Evolutionary conservation across 2,113 vertebrate genomes (phyloP), one percentile per base, ranked within the genome.

Genomic region (Poeciliopsis retropinna): DNA sequence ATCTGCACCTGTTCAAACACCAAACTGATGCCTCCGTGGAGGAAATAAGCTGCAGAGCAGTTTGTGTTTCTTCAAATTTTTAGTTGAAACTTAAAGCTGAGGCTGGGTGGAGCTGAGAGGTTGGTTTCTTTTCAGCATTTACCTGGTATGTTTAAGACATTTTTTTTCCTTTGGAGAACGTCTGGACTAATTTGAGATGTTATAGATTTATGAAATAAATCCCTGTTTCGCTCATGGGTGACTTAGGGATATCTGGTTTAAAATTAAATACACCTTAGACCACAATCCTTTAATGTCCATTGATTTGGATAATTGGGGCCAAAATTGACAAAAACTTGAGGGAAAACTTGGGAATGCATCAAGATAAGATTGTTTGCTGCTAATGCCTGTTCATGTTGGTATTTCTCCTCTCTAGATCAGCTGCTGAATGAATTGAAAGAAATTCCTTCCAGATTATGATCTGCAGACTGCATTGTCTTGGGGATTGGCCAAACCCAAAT

Each of bases 1-100:
- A 92, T 92, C 87, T 71, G 84, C 94, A 94, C 92, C 93, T 94
- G 93, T 91, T 84, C 86, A 94, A 94, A 94, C 89, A 94, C 57
- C 1, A 64, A 71, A 78, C 60, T 70, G 73, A 80, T 41, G 67
- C 89, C 27, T 73, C 19, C 12, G 76, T 10, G 51, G 75, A 64
- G 71, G 73, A 37, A 75, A 47, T 62, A 6, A 67, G 60, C 47
- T 25, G 69, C 39, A 72, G 57, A 70, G 51, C 34, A 3, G 51
- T 70, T 60, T 47, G 12, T 65, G 32, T 78, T 71, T 72, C 28
- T 81, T 75, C 47, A 62, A 70, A 67, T 28, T 28, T 67, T 12
- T 1, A 28, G 41, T 64, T 47, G 19, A 69, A 60, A 64, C 64
- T 44, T 30, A 72, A 80, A 70, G 57, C 2, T 0, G 17, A 61